These are phyloP conservation scores for Hermetia illucens DNA, from an alignment of 1,140 invertebrate genomes.

Conservation along the genomic window DNA sequence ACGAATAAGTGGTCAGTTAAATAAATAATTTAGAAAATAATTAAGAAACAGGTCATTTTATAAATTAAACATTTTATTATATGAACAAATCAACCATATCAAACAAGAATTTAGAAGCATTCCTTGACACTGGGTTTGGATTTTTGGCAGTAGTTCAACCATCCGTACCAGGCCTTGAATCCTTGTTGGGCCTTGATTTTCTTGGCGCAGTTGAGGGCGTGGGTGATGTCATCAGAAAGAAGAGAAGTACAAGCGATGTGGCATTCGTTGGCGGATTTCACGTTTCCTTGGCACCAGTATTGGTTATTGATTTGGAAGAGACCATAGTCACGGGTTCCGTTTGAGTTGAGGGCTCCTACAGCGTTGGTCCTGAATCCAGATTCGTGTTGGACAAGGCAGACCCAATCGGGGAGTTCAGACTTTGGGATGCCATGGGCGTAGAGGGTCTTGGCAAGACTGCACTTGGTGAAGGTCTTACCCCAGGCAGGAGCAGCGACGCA, in stretches of 20 bases:
- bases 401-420: slow-evolving; percentile 14
- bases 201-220: slow-evolving; percentile 17
- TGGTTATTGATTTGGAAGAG: slow-evolving; percentile 28
- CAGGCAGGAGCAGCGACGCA: no score
- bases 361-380: slow-evolving; percentile 21
- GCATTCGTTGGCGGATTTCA: slow-evolving; percentile 12
- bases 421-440: slow-evolving; percentile 23
- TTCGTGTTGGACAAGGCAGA: slow-evolving; percentile 14
- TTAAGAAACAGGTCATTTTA: no score
- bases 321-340: slow-evolving; percentile 26
- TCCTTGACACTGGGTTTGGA: slow-evolving; percentile 15
- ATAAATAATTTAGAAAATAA: no score
- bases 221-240: slow-evolving; percentile 22
- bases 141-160: slow-evolving; percentile 14
- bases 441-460: slow-evolving; percentile 15
- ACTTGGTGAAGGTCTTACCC: no score
- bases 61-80: no score
- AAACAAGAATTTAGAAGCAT: slow-evolving; percentile 15
- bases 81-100: no score
- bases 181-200: slow-evolving; percentile 17
- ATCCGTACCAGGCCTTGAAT: slow-evolving; percentile 17
- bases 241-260: slow-evolving; percentile 18
- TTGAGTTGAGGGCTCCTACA: slow-evolving; percentile 16
- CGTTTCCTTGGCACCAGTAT: slow-evolving; percentile 28
- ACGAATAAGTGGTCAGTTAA: no score